Conservation (phyloP, 2,113 vertebrate species). For the Platichthys flesus region DNA sequence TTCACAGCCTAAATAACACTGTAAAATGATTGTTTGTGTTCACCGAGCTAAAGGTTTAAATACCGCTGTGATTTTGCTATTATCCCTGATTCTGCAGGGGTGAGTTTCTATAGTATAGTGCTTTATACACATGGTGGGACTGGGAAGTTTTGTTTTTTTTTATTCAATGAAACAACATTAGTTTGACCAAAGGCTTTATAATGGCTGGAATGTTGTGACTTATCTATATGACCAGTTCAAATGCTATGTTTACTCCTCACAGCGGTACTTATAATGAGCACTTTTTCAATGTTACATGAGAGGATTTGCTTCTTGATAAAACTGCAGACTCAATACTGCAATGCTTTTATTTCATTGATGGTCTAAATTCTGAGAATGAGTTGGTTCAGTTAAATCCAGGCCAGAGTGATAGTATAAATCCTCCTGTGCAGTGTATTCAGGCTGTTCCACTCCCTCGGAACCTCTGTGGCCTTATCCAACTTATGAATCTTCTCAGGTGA, state of each 20-base stretch:
- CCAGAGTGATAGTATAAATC: conserved; percentile 24
- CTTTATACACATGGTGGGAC: not conserved
- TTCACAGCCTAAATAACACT: not conserved
- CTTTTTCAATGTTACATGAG: no score
- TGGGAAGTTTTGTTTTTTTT: not conserved
- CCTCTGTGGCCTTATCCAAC: conserved; percentile 13
- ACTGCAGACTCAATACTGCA: not conserved
- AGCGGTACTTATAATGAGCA: not conserved
- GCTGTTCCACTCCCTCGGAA: conserved; percentile 33
- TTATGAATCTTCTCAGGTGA: conserved; percentile 35
- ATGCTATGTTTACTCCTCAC: not conserved
- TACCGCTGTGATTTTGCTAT: not conserved
- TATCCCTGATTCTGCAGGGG: not conserved
- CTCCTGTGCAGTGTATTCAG: not conserved
- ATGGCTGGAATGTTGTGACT: not conserved
- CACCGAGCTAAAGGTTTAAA: not conserved
- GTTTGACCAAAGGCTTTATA: not conserved
- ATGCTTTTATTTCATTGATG: not conserved
- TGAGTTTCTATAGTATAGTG: not conserved
- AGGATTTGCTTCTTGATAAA: no score
- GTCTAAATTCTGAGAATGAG: conserved; percentile 12
- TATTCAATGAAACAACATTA: not conserved
- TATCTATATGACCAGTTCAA: not conserved
- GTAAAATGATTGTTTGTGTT: not conserved
- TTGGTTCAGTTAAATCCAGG: not conserved